Conservation (phyloP, 2,113 vertebrate species). For the Microtus richardsoni region DNA sequence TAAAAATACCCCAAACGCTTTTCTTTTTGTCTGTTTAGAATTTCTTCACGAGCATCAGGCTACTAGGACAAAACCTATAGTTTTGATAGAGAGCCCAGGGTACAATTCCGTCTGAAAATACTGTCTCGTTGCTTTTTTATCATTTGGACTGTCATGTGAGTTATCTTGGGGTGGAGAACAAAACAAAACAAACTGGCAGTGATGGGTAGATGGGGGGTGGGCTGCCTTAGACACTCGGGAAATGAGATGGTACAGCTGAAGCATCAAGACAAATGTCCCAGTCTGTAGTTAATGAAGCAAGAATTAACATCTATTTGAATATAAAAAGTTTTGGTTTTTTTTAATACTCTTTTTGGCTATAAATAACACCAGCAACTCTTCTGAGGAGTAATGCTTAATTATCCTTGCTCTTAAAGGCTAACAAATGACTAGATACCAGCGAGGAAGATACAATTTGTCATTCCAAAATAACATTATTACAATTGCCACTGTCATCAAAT, state of each 20-base stretch:
- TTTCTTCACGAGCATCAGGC: neutral
- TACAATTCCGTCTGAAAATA: neutral
- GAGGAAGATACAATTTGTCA: constrained; percentile 71
- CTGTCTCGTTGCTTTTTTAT: neutral
- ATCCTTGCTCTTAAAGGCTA: constrained; percentile 79
- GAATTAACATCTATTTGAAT: constrained; percentile 65
- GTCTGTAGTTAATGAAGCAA: constrained; percentile 51
- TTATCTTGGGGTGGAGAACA: neutral
- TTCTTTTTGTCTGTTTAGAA: neutral
- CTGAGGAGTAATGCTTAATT: constrained; percentile 81
- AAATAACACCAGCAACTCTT: constrained; percentile 72
- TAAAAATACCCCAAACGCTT: neutral
- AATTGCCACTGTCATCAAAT: constrained; percentile 75
- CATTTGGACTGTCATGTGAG: neutral
- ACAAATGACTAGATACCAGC: constrained; percentile 81
- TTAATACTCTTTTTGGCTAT: constrained; percentile 36
- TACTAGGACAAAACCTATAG: neutral
- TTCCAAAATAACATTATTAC: constrained; percentile 81
- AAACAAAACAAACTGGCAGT: neutral
- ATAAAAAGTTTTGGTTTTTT: constrained; percentile 36
- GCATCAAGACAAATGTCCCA: neutral
- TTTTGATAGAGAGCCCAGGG: neutral
- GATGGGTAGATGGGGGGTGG: neutral
- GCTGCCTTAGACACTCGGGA: neutral
- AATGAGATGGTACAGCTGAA: neutral